Conservation (phyloP, 1,140 invertebrate genomes). For the Cotesia typhae region DNA sequence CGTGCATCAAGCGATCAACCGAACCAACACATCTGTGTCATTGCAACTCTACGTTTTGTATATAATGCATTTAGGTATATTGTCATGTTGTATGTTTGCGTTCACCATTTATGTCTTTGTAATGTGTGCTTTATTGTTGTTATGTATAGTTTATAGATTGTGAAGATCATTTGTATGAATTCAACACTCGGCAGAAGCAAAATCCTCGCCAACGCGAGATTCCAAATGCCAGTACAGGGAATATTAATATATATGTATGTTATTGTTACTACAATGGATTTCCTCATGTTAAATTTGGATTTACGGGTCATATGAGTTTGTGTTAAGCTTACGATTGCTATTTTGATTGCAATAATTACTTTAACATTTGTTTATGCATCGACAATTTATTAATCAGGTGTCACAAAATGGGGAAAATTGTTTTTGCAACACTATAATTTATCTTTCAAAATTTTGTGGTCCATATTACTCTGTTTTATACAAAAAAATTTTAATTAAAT, state of each 20-base stretch:
- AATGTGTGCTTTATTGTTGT: not conserved
- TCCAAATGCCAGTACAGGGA: too few relatives aligned
- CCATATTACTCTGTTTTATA: too few relatives aligned
- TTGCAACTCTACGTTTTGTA: slow-evolving; percentile 33
- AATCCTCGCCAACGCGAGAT: too few relatives aligned
- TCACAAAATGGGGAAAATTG: too few relatives aligned
- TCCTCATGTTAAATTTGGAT: slow-evolving; percentile 14
- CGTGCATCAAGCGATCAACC: slow-evolving; percentile 22
- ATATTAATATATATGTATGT: not conserved
- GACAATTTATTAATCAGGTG: too few relatives aligned
- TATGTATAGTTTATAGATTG: not conserved
- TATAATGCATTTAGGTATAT: slow-evolving; percentile 16
- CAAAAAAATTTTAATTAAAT: too few relatives aligned
- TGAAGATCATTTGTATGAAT: too few relatives aligned
- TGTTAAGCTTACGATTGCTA: slow-evolving; percentile 4
- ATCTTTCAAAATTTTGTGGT: too few relatives aligned
- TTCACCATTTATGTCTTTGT: not conserved
- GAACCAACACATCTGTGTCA: slow-evolving; percentile 38
- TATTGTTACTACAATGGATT: not conserved
- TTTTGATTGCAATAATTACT: not conserved
- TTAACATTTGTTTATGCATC: too few relatives aligned
- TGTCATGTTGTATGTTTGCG: not conserved
- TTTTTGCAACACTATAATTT: too few relatives aligned
- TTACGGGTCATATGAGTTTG: slow-evolving; percentile 15
- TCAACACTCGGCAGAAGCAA: too few relatives aligned